Evolutionary conservation across 35 echinoderm and acorn worm species (phyloP).

Genomic region (Heliocidaris erythrogramma): DNA sequence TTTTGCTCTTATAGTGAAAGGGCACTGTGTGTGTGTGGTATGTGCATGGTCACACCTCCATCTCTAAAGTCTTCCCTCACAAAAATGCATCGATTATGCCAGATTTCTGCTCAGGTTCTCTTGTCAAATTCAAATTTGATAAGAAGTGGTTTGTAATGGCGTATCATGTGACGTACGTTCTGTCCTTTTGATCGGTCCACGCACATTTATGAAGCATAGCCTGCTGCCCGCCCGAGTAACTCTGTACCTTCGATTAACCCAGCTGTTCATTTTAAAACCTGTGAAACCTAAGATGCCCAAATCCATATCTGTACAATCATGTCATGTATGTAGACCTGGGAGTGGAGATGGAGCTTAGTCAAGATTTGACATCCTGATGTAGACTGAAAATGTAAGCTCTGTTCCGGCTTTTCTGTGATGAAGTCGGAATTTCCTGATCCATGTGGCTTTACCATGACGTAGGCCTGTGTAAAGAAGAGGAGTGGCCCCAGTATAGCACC

Average conservation of each 20-base stretch:
- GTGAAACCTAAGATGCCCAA: background rate
- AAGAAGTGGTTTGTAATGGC: background rate
- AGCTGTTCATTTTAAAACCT: background rate
- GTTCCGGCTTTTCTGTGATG: background rate
- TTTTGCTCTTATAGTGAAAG: background rate
- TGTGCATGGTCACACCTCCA: background rate
- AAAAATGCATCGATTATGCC: background rate
- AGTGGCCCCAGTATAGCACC: too few relatives aligned
- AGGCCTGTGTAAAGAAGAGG: too few relatives aligned
- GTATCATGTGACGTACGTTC: background rate
- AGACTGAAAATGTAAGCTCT: background rate
- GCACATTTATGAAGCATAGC: background rate
- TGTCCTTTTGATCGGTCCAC: background rate
- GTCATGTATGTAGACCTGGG: background rate
- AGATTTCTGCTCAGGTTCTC: background rate
- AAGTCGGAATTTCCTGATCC: too few relatives aligned
- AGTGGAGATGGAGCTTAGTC: background rate
- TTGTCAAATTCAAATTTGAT: background rate
- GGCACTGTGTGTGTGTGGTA: background rate
- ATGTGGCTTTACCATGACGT: too few relatives aligned
- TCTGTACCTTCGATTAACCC: background rate
- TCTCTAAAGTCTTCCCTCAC: background rate
- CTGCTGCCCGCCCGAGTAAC: background rate
- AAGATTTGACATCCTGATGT: background rate
- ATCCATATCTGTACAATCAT: slow-evolving; percentile 2